Evolutionary conservation across 1,140 invertebrate genomes (phyloP).

Genomic region (Tribolium madens): DNA sequence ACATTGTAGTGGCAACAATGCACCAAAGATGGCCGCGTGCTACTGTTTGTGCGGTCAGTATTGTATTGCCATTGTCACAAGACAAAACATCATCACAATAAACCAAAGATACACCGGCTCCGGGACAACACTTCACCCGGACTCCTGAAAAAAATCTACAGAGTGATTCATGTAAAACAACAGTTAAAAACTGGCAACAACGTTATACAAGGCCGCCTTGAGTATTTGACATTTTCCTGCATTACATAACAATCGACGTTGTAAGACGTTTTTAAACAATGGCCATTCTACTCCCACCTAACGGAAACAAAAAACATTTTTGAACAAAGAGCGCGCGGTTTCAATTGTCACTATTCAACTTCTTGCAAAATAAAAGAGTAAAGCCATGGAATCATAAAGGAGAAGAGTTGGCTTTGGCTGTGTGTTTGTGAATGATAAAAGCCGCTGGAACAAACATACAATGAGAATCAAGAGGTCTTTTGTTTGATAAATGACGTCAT

Average conservation of each 20-base stretch:
- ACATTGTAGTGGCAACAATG: conserved; percentile 60
- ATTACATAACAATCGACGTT: conserved; percentile 59
- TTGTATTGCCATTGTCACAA: conserved; percentile 55
- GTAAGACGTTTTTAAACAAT: conserved; percentile 63
- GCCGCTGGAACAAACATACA: conserved; percentile 62
- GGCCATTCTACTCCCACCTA: conserved; percentile 60
- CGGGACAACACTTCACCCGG: conserved; percentile 2
- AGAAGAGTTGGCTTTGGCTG: conserved; percentile 51
- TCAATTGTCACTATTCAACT: conserved; percentile 63
- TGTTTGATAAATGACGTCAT: conserved; percentile 61
- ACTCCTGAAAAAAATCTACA: background rate
- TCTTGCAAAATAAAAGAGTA: conserved; percentile 61
- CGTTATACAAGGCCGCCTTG: conserved; percentile 34
- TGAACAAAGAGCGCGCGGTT: conserved; percentile 61
- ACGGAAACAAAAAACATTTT: conserved; percentile 62
- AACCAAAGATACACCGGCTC: conserved; percentile 30
- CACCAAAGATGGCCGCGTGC: conserved; percentile 55
- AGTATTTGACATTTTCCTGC: conserved; percentile 58
- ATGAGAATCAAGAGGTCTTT: conserved; percentile 62
- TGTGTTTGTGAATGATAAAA: conserved; percentile 62
- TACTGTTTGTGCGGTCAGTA: conserved; percentile 59
- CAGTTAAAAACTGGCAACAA: conserved; percentile 12
- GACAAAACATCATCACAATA: conserved; percentile 53
- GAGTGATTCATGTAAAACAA: too few species aligned
- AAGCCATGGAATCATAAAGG: conserved; percentile 59